A percentile compares a stretch with the other conserved stretches of the same genome.
Conservation (phyloP, 2,888 invertebrate species). For the Nomada ferruginata region DNA sequence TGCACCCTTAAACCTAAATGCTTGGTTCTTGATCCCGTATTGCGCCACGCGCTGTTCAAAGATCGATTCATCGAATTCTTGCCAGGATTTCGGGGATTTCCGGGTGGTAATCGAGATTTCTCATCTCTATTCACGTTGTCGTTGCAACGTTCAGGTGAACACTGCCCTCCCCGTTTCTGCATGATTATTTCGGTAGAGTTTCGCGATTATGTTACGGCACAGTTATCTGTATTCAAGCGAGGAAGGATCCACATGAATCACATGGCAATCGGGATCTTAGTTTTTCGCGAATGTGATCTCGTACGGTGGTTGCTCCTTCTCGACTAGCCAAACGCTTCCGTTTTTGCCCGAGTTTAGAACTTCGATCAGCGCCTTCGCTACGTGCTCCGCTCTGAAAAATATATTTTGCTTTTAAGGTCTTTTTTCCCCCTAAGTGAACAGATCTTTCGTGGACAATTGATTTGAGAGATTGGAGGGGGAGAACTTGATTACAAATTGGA, state of each 20-base stretch:
- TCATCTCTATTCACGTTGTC: background rate
- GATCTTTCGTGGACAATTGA: background rate
- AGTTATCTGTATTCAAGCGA: constrained; percentile 75
- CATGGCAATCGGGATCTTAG: constrained; percentile 62
- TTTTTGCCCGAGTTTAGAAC: constrained; percentile 72
- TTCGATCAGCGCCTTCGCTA: constrained; percentile 84
- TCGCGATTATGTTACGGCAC: constrained; percentile 73
- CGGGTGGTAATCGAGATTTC: no score
- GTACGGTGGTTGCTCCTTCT: constrained; percentile 71
- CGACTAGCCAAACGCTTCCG: constrained; percentile 77
- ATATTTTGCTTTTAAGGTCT: no score
- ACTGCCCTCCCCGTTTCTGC: constrained; percentile 18
- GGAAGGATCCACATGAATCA: constrained; percentile 67
- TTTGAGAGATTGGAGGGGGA: no score
- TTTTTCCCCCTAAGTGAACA: background rate
- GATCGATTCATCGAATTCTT: constrained; percentile 7
- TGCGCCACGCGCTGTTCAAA: background rate
- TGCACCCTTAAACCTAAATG: background rate
- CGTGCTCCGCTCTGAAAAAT: constrained; percentile 88
- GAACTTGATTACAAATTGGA: no score
- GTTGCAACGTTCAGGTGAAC: constrained; percentile 7
- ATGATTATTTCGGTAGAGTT: constrained; percentile 49
- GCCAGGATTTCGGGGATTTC: no score
- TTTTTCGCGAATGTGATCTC: constrained; percentile 76
- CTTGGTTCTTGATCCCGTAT: background rate